These are phyloP conservation scores for Pteronura brasiliensis DNA, from an alignment of 2,113 vertebrate genomes.

Conservation along the genomic window DNA sequence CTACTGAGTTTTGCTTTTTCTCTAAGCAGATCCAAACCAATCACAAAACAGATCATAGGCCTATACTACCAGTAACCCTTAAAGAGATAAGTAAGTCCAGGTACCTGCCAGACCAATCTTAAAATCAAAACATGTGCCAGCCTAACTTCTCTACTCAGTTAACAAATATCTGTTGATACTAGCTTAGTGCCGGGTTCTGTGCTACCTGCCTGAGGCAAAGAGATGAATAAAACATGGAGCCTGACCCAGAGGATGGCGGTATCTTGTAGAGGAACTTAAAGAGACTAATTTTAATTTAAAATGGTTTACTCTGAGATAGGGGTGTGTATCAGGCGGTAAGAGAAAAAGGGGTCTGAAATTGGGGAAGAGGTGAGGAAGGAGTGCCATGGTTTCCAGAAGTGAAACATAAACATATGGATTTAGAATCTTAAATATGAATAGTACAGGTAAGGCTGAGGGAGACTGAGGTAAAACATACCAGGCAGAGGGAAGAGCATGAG, in stretches of 20 bases:
- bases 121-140: neutral
- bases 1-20: neutral
- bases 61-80: neutral
- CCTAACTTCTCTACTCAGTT: neutral
- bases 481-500: neutral
- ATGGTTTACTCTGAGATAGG: neutral
- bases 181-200: neutral
- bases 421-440: slow-evolving; percentile 10
- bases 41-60: neutral
- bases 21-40: neutral
- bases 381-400: neutral
- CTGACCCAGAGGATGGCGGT: neutral
- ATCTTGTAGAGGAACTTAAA: neutral
- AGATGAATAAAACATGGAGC: slow-evolving; percentile 10
- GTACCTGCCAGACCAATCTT: neutral
- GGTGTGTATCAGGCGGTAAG: neutral
- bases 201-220: neutral
- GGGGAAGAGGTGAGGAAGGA: neutral
- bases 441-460: neutral
- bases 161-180: neutral
- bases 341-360: neutral
- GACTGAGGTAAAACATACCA: neutral
- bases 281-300: slow-evolving; percentile 20
- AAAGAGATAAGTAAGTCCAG: neutral
- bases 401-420: neutral